These are phyloP conservation scores for Catharus fuscescens DNA, from an alignment of 2,113 vertebrate species.

Conservation along the genomic window DNA sequence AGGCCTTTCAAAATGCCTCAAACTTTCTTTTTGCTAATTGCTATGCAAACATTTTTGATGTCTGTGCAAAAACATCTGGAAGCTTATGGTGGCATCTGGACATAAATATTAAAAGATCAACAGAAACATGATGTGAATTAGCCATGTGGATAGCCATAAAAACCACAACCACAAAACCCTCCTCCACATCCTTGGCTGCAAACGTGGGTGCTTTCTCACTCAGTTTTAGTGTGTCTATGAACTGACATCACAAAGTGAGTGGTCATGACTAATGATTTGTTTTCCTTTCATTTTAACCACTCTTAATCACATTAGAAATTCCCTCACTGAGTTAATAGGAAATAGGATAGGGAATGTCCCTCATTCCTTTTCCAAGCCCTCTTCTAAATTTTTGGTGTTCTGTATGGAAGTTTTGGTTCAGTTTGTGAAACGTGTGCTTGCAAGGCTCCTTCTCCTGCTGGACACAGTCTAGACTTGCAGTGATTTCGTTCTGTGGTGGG, in stretches of 20 bases:
- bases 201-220: background rate
- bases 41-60: constrained; percentile 48
- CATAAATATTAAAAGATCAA: constrained; percentile 62
- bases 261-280: background rate
- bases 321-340: background rate
- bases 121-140: constrained; percentile 27
- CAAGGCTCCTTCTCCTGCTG: background rate
- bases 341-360: background rate
- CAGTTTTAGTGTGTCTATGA: background rate
- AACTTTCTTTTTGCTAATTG: constrained; percentile 25
- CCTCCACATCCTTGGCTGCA: background rate
- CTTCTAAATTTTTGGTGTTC: background rate
- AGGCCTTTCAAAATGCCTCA: constrained; percentile 11
- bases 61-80: constrained; percentile 54
- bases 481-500: background rate
- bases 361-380: background rate
- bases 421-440: accelerated
- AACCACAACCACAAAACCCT: constrained; percentile 15
- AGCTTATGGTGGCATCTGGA: constrained; percentile 41
- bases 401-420: background rate
- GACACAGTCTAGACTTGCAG: background rate
- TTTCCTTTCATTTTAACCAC: background rate
- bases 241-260: background rate
- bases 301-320: background rate
- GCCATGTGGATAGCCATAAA: constrained; percentile 21